Percentiles rank a stretch among this genome's conserved stretches.
These are phyloP conservation scores for Drosophila picticornis DNA, from an alignment of 2,888 invertebrate species.

Conservation along the genomic window DNA sequence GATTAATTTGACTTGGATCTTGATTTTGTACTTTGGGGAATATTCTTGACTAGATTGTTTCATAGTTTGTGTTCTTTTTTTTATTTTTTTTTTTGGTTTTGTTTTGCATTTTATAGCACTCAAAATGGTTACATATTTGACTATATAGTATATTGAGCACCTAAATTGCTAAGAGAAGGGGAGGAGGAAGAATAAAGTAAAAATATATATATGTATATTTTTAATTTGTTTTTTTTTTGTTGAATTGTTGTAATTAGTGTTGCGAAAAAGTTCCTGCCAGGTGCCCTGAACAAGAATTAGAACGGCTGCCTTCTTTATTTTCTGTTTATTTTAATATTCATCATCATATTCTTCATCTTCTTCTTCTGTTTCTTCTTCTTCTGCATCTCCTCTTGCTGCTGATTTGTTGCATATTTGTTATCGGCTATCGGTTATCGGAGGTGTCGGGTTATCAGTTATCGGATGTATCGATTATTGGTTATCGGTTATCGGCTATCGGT, in stretches of 20 bases:
- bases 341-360: constrained; percentile 18
- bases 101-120: constrained; percentile 74
- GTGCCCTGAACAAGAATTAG: constrained; percentile 49
- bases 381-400: constrained; percentile 42
- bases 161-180: constrained; percentile 85
- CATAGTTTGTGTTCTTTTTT: background rate
- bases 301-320: constrained; percentile 44
- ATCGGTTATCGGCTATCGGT: constrained; percentile 31
- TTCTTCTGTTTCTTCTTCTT: constrained; percentile 19
- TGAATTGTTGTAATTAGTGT: constrained; percentile 83
- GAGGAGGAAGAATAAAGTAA: constrained; percentile 85
- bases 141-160: constrained; percentile 81
- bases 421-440: constrained; percentile 22
- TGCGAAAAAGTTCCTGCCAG: constrained; percentile 72
- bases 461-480: constrained; percentile 9
- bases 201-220: constrained; percentile 82
- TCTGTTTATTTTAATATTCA: constrained; percentile 32
- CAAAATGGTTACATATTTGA: constrained; percentile 76
- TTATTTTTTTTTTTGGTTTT: constrained; percentile 17
- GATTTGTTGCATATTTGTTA: constrained; percentile 22
- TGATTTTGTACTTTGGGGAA: constrained; percentile 36
- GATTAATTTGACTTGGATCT: constrained; percentile 28
- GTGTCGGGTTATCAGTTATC: constrained; percentile 28
- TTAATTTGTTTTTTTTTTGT: constrained; percentile 62
- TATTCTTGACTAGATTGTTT: constrained; percentile 58